Conservation (phyloP, 2,113 vertebrate species). For the Vanacampus margaritifer region DNA sequence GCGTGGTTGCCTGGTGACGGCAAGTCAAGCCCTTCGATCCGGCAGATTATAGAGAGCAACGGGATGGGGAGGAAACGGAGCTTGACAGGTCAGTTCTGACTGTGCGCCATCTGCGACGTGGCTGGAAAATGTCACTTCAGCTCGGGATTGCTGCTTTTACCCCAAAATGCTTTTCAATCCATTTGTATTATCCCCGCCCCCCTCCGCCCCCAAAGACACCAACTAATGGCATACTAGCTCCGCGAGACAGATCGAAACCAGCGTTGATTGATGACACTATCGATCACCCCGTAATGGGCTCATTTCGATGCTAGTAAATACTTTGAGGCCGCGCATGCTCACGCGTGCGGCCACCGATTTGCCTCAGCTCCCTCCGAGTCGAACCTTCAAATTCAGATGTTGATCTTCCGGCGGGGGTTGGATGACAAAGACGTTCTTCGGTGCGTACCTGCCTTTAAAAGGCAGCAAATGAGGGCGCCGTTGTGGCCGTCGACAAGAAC, state of each 20-base stretch:
- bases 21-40: slow-evolving; percentile 56
- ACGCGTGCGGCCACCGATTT: neutral
- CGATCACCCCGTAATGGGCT: slow-evolving; percentile 32
- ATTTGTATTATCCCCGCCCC: neutral
- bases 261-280: slow-evolving; percentile 27
- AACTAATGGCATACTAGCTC: neutral
- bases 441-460: too few relatives aligned
- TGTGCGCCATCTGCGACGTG: slow-evolving; percentile 12
- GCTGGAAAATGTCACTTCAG: slow-evolving; percentile 45
- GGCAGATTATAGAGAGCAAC: slow-evolving; percentile 42
- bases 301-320: slow-evolving; percentile 30
- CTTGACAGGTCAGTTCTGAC: slow-evolving; percentile 38
- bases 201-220: neutral
- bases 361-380: neutral
- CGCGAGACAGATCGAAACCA: neutral
- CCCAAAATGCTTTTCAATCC: neutral
- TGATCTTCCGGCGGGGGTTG: neutral
- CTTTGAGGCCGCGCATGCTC: neutral
- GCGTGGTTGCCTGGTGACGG: slow-evolving; percentile 62
- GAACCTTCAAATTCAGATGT: neutral
- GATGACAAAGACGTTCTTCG: neutral
- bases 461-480: too few relatives aligned
- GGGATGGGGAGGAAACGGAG: slow-evolving; percentile 41
- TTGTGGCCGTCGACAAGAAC: too few relatives aligned
- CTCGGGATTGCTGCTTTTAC: neutral